Percentiles rank a stretch among this genome's conserved stretches.
Evolutionary conservation across 2,797 vertebrate species (phyloP).

Genomic region (Lithobates pipiens): DNA sequence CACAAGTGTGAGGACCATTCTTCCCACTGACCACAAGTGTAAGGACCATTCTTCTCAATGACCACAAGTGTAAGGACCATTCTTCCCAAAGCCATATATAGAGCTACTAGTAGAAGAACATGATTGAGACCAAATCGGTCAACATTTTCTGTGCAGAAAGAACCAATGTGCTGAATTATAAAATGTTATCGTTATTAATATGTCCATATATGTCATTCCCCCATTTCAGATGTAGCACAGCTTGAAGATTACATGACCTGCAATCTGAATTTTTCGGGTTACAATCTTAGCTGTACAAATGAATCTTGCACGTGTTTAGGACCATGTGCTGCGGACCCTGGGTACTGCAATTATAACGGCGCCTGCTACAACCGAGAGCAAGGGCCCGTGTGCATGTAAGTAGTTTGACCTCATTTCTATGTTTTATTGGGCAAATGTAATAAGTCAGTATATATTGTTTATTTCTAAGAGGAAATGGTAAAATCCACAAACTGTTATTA

Average conservation of each 20-base stretch:
- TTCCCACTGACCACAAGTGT: no score
- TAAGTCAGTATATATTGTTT: no score
- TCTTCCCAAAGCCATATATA: no score
- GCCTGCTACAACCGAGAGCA: conserved; percentile 23
- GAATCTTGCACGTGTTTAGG: conserved; percentile 34
- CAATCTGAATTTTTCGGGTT: conserved; percentile 16
- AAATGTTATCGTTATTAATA: background rate
- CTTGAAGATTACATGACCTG: conserved; percentile 17
- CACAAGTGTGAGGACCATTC: no score
- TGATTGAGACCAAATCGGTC: no score
- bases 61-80: no score
- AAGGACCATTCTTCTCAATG: no score
- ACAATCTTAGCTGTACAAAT: conserved; percentile 7
- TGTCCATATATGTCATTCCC: background rate
- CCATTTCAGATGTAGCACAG: conserved; percentile 25
- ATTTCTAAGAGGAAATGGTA: no score
- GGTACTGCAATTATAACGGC: conserved; percentile 10
- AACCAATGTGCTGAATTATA: no score
- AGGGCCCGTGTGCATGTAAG: conserved; percentile 42
- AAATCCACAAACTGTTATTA: background rate
- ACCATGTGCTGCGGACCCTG: conserved; percentile 18
- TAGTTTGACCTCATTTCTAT: background rate
- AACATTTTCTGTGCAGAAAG: no score
- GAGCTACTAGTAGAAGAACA: no score
- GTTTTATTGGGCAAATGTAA: no score